Evolutionary conservation across 2,888 invertebrate genomes (phyloP).

Genomic region (Linhomoeus sp.): DNA sequence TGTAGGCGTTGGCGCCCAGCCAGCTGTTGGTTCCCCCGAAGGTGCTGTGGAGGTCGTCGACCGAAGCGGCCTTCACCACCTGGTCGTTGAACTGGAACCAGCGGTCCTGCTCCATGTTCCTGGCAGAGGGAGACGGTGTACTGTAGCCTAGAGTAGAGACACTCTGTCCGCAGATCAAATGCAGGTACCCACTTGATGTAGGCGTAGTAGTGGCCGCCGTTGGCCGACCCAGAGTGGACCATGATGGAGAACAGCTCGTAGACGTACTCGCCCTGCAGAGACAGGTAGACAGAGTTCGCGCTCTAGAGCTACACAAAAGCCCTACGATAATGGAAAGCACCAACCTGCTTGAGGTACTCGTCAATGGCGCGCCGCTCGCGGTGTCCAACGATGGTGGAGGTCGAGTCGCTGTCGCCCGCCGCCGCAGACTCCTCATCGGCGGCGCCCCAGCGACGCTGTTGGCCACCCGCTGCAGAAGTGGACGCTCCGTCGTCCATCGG

Average conservation of each 20-base stretch:
- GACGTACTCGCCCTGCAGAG: conserved; percentile 45
- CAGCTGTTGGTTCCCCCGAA: conserved; percentile 47
- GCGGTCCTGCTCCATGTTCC: conserved; percentile 38
- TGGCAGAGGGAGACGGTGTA: conserved; percentile 9
- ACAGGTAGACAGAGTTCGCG: no score
- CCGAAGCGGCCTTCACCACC: conserved; percentile 41
- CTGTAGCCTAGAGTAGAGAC: background rate
- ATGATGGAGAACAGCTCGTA: conserved; percentile 75
- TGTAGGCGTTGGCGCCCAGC: conserved; percentile 59
- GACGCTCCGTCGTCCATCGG: background rate
- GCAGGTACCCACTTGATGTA: conserved; percentile 52
- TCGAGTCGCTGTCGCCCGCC: no score
- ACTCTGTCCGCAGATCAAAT: background rate
- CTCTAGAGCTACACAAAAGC: no score
- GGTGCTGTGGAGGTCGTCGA: conserved; percentile 55
- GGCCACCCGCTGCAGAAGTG: background rate
- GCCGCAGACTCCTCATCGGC: no score
- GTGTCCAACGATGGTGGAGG: no score
- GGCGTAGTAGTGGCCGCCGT: conserved; percentile 74
- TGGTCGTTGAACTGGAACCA: conserved; percentile 81
- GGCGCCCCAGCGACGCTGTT: no score
- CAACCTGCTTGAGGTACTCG: no score
- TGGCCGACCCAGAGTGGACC: conserved; percentile 74
- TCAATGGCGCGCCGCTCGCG: no score
- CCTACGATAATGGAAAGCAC: no score